Evolutionary conservation across 2,113 vertebrate genomes (phyloP), one percentile per base, ranked within the genome.

Genomic region (Silurus meridionalis): DNA sequence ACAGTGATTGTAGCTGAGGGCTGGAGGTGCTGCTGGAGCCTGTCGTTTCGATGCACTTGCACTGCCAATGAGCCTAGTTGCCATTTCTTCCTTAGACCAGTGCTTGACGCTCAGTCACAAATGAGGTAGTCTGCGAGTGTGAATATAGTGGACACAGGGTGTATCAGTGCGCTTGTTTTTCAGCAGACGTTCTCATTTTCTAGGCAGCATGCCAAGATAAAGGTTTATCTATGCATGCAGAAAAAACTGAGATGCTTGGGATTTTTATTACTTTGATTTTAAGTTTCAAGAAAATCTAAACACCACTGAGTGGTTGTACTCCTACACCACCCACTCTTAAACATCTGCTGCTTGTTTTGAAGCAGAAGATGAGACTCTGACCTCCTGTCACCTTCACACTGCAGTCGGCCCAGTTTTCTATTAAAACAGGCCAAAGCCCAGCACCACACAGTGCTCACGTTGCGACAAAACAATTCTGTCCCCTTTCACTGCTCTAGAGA

Each of bases 1-100:
- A 90, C 82, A 89, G 72, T 85, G 89, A 89, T 89, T 89, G 82
- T 82, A 89, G 80, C 53, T 64, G 50, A 86, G 78, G 46, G 55
- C 84, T 85, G 75, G 79, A 90, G 87, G 83, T 85, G 80, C 80
- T 77, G 85, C 48, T 53, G 66, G 80, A 83, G 78, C 72, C 86
- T 81, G 81, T 79, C 75, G 7, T 83, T 53, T 57, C 55, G 66
- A 88, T 81, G 80, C 86, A 85, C 58, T 77, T 87, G 83, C 80
- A 88, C 79, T 84, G 83, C 82, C 88, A 89, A 86, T 88, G 71
- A 88, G 74, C 69, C 75, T 53, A 58, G 82, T 74, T 4, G 66
- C 60, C 69, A 87, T 85, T 88, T 89, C 64, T 86, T 85, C 83
- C 83, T 60, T 83, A 86, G 84, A 67, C 80, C 81, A 7, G n/a